These are phyloP conservation scores for Pyralis farinalis DNA, from an alignment of 2,888 invertebrate species.

Conservation along the genomic window DNA sequence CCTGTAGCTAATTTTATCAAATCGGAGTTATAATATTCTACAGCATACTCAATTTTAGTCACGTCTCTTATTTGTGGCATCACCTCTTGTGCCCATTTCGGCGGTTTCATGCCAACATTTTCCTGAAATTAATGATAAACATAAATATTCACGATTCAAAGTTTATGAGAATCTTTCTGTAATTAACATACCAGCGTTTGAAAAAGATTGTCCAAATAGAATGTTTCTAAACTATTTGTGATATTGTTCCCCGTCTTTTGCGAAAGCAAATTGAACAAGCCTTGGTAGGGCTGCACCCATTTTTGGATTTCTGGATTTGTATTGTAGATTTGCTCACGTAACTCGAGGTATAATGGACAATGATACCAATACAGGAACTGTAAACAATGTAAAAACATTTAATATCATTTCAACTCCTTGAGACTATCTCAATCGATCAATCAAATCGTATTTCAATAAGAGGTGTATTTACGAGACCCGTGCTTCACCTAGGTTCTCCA, in stretches of 20 bases:
- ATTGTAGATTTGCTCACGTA: conserved; percentile 46
- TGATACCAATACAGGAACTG: conserved; percentile 74
- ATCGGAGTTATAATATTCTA: conserved; percentile 53
- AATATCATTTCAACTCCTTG: too few relatives aligned
- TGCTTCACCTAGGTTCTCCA: too few relatives aligned
- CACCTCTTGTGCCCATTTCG: conserved; percentile 56
- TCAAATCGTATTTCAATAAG: too few relatives aligned
- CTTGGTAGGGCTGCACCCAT: conserved; percentile 44
- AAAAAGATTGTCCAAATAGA: conserved; percentile 68
- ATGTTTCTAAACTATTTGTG: conserved; percentile 61
- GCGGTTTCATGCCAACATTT: conserved; percentile 58
- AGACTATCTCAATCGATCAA: too few relatives aligned
- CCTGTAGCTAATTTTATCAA: conserved; percentile 59
- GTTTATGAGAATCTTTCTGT: too few relatives aligned
- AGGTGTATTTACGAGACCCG: too few relatives aligned
- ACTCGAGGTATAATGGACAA: conserved; percentile 55
- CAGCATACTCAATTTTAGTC: conserved; percentile 65
- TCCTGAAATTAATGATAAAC: conserved; percentile 37
- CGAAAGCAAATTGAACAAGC: conserved; percentile 44
- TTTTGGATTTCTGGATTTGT: conserved; percentile 41
- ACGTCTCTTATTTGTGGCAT: conserved; percentile 67
- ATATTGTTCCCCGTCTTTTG: conserved; percentile 56
- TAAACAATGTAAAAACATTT: too few relatives aligned
- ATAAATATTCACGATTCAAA: too few relatives aligned
- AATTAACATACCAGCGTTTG: conserved; percentile 67